These are phyloP conservation scores for Stegostoma tigrinum DNA, from an alignment of 2,113 vertebrate species.

Conservation along the genomic window DNA sequence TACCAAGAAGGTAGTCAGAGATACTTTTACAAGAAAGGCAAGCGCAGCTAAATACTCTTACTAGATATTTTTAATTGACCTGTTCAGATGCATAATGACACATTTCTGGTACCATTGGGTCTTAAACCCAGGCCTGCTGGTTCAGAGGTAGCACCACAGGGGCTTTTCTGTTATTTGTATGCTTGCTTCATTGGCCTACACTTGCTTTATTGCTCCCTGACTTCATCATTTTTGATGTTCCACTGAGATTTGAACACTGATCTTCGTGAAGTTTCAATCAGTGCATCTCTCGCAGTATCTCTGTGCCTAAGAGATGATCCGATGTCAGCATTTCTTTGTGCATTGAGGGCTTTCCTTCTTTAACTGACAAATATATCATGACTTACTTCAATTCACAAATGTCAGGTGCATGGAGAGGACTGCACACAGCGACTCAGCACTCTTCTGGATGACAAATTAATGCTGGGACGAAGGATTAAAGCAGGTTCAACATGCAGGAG, in stretches of 20 bases:
- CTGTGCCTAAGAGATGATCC: not conserved
- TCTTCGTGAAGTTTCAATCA: not conserved
- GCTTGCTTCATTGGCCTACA: not conserved
- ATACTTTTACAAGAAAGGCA: not conserved
- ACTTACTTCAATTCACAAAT: not conserved
- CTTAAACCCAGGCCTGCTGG: no score
- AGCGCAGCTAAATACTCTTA: not conserved
- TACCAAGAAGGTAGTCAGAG: not conserved
- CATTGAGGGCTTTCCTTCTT: not conserved
- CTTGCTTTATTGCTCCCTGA: not conserved
- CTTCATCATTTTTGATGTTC: not conserved
- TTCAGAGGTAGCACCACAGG: no score
- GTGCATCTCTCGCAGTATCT: not conserved
- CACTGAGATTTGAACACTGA: not conserved
- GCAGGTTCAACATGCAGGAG: not conserved
- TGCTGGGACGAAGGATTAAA: not conserved
- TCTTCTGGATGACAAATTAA: not conserved
- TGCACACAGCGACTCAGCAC: not conserved
- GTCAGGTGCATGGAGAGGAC: not conserved
- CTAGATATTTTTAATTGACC: no score
- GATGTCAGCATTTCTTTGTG: not conserved
- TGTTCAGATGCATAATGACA: no score
- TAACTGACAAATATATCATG: not conserved
- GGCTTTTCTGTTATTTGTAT: no score
- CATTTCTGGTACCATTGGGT: no score